Evolutionary conservation across 2,113 vertebrate species (phyloP), one percentile per base, ranked within the genome.

Genomic region (Periophthalmodon schlosseri): DNA sequence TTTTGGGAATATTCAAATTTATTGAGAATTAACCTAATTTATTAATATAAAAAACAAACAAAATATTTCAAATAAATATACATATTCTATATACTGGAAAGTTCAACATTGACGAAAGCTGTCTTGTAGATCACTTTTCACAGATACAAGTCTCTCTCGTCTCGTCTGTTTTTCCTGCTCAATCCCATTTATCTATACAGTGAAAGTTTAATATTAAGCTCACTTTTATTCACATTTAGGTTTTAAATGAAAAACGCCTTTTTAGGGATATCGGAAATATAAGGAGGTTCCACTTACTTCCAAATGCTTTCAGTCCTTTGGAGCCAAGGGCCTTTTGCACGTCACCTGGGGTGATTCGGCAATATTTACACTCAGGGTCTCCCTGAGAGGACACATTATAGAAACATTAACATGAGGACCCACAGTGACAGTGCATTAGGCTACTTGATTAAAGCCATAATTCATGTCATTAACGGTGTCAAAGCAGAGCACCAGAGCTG

Each of bases 291-390:
- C 0, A 92, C 90, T 88, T 89, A 95, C 94, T 86, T 87, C 91
- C 91, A 87, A 93, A 92, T 0, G 28, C 16, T 3, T 61, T 3
- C 0, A 69, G 36, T 47, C 73, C 72, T 7, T 67, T 73, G 11
- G 90, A 74, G 2, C 90, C 91, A 11, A 92, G 66, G 66, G 50
- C 81, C 18, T 24, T 72, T 36, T 74, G 79, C 14, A 93, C 66
- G 36, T 94, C 88, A 10, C 46, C 79, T 69, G 72, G 79, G 58
- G 75, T 91, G 68, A 95, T 90, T 72, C 93, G 82, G 87, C 94
- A 95, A 77, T 93, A 95, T n/a, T 93, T 87, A 82, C 93, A 94
- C 12, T 74, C 84, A 4, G 81, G 23, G 2, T 65, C 34, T 36
- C 90, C 93, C 94, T 94, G 76, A 5, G 52, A 28, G 10, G 2